Conservation (phyloP, 2,888 invertebrate genomes). For the Eutolmus rufibarbis region DNA sequence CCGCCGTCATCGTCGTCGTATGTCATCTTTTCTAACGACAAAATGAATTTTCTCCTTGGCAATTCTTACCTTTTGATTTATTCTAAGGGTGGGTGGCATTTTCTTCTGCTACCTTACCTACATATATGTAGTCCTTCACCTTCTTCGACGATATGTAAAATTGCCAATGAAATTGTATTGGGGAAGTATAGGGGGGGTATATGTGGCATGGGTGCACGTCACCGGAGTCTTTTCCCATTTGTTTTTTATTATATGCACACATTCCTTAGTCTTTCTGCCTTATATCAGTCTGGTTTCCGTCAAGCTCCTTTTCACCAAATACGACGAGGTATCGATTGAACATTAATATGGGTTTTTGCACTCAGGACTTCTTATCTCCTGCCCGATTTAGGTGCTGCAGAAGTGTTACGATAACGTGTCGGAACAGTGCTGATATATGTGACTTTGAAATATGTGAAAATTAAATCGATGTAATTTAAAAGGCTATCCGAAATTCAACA, state of each 20-base stretch:
- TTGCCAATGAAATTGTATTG: constrained; percentile 46
- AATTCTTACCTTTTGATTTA: constrained; percentile 37
- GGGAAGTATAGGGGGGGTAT: background rate
- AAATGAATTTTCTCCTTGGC: constrained; percentile 34
- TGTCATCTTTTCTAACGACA: constrained; percentile 34
- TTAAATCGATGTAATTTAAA: background rate
- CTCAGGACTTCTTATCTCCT: constrained; percentile 40
- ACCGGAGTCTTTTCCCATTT: constrained; percentile 16
- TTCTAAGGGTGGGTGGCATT: constrained; percentile 28
- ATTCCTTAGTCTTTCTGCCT: constrained; percentile 5
- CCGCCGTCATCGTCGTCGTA: background rate
- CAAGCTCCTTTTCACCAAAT: constrained; percentile 17
- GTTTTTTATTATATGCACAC: constrained; percentile 35
- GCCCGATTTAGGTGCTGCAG: constrained; percentile 38
- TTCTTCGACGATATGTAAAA: constrained; percentile 45
- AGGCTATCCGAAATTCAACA: background rate
- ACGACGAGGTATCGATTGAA: constrained; percentile 23
- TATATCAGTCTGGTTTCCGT: constrained; percentile 13
- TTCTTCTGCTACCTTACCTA: background rate
- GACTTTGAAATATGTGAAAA: background rate
- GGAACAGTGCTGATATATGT: constrained; percentile 15
- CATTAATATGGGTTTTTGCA: constrained; percentile 32
- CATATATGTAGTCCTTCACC: constrained; percentile 37
- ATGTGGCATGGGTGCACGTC: constrained; percentile 30
- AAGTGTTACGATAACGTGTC: constrained; percentile 38